These are phyloP conservation scores for Oasisia sp. DNA, from an alignment of 2,888 invertebrate species.

Conservation along the genomic window DNA sequence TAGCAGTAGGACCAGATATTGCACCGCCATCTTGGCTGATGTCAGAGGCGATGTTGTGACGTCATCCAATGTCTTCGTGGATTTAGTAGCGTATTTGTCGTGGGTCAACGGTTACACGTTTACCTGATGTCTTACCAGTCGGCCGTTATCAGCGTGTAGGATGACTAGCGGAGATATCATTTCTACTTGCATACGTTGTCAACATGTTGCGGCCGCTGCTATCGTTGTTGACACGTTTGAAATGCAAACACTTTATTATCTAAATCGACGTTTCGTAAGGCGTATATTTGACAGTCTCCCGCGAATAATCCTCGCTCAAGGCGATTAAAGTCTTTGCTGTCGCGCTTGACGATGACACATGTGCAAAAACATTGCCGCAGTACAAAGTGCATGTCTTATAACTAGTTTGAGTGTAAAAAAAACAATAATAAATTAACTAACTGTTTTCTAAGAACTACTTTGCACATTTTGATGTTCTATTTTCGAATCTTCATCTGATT, in stretches of 20 bases:
- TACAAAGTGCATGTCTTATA: not conserved
- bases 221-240: too few species aligned
- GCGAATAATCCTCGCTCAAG: not conserved
- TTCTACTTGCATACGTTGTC: not conserved
- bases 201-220: not conserved
- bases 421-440: too few species aligned
- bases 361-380: not conserved
- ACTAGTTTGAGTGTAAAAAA: too few species aligned
- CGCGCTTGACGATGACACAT: not conserved
- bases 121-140: not conserved
- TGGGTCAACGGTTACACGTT: not conserved
- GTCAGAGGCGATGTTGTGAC: not conserved
- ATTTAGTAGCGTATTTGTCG: not conserved
- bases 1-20: not conserved
- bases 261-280: too few species aligned
- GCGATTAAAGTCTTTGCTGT: not conserved
- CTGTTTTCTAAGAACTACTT: too few species aligned
- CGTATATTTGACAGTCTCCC: too few species aligned
- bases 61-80: too few species aligned
- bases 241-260: too few species aligned
- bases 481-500: too few species aligned
- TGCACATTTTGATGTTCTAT: too few species aligned
- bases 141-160: not conserved
- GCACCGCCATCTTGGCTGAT: not conserved
- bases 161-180: not conserved